Conservation (phyloP, 2,888 invertebrate species). For the Teleogryllus oceanicus region DNA sequence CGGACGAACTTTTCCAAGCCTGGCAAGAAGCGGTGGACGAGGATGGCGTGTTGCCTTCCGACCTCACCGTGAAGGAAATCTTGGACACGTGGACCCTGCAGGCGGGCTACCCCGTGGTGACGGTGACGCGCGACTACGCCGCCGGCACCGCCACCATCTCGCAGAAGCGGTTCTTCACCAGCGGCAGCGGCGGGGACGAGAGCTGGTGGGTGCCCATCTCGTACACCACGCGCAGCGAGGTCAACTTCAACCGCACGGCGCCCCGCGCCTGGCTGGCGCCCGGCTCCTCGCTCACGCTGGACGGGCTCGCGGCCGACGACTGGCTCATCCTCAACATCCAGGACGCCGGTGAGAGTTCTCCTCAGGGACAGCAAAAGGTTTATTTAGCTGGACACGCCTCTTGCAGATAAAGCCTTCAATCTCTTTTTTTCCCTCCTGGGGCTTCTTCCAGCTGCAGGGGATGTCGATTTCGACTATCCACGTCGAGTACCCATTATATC, state of each 20-base stretch:
- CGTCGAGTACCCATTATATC: too few species aligned
- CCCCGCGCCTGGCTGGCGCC: slow-evolving; percentile 65
- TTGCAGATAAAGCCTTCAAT: too few species aligned
- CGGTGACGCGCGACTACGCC: slow-evolving; percentile 38
- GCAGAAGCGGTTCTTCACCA: slow-evolving; percentile 38
- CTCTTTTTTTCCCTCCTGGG: too few species aligned
- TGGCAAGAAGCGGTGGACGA: slow-evolving; percentile 45
- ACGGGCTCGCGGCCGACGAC: slow-evolving; percentile 50
- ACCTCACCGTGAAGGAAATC: slow-evolving; percentile 43
- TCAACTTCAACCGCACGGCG: slow-evolving; percentile 61
- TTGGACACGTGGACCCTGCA: slow-evolving; percentile 52
- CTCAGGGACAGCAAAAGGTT: too few species aligned
- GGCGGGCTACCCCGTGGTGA: slow-evolving; percentile 44
- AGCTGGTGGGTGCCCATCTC: slow-evolving; percentile 58
- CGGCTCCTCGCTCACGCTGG: slow-evolving; percentile 48
- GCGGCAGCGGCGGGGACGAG: not conserved
- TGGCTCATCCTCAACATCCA: slow-evolving; percentile 74
- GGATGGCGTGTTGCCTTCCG: slow-evolving; percentile 41
- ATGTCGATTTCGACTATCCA: too few species aligned
- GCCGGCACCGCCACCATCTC: slow-evolving; percentile 39
- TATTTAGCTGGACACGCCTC: too few species aligned
- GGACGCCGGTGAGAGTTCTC: slow-evolving; percentile 59
- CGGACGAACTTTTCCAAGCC: slow-evolving; percentile 50
- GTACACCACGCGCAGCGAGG: slow-evolving; percentile 57
- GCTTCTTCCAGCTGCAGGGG: too few species aligned